A percentile compares a stretch with the other conserved stretches of the same genome.
These are phyloP conservation scores for Siderastrea radians DNA, from an alignment of 92 coral and sea anemone genomes.

Conservation along the genomic window DNA sequence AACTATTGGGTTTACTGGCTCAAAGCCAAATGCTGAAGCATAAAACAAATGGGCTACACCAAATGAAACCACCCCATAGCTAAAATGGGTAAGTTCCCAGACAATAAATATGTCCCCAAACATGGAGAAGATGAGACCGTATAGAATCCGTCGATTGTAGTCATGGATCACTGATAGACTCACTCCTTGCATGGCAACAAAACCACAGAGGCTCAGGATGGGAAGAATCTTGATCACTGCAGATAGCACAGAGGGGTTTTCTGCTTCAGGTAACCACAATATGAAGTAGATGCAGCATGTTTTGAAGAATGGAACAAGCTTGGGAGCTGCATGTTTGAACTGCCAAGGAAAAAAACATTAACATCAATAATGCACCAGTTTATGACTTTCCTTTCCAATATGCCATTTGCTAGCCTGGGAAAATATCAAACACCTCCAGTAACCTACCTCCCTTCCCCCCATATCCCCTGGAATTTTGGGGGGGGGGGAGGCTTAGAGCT, in stretches of 20 bases:
- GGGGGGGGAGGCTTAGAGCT: too few species aligned
- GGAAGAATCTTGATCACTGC: constrained; percentile 72
- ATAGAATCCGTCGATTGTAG: constrained; percentile 56
- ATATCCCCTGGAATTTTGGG: too few species aligned
- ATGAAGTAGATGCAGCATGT: constrained; percentile 63
- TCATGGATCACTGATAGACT: constrained; percentile 43
- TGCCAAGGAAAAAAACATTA: constrained; percentile 4
- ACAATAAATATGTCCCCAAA: constrained; percentile 76
- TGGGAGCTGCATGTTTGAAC: constrained; percentile 62
- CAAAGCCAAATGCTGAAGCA: constrained; percentile 67
- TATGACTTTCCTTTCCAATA: too few species aligned
- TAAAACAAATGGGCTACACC: constrained; percentile 71
- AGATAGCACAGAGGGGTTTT: constrained; percentile 54
- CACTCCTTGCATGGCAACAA: constrained; percentile 61
- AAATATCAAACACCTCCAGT: too few species aligned
- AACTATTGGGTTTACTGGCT: constrained; percentile 43
- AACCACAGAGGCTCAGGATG: constrained; percentile 68
- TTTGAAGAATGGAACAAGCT: constrained; percentile 66
- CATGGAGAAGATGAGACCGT: constrained; percentile 75
- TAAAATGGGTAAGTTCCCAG: constrained; percentile 66
- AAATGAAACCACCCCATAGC: constrained; percentile 65
- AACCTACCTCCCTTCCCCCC: too few species aligned
- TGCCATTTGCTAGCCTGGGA: too few species aligned
- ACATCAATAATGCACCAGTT: not conserved
- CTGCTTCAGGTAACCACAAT: constrained; percentile 70